Evolutionary conservation across 2,888 invertebrate species (phyloP).

Genomic region (Papilio elwesi): DNA sequence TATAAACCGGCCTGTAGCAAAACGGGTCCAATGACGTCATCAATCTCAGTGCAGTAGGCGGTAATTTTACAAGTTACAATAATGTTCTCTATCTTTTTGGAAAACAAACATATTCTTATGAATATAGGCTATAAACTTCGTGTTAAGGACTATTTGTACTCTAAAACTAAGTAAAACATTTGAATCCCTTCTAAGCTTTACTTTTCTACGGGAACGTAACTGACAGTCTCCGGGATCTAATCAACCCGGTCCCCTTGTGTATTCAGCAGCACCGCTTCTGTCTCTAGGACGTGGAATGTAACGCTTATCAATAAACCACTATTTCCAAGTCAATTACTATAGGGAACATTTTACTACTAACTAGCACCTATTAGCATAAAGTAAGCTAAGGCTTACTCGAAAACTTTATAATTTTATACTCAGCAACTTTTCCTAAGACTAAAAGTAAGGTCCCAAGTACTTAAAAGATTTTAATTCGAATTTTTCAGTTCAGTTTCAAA

Average conservation of each 20-base stretch:
- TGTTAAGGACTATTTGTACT: slow-evolving; percentile 73
- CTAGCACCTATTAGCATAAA: slow-evolving; percentile 78
- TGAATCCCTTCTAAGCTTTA: slow-evolving; percentile 76
- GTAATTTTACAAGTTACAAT: slow-evolving; percentile 44
- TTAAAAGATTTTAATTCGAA: slow-evolving; percentile 45
- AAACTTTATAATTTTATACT: slow-evolving; percentile 83
- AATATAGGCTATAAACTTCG: slow-evolving; percentile 78
- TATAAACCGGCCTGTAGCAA: slow-evolving; percentile 11
- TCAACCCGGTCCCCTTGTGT: slow-evolving; percentile 52
- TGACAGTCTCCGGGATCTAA: slow-evolving; percentile 61
- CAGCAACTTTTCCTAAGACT: slow-evolving; percentile 75
- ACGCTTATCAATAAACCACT: slow-evolving; percentile 81
- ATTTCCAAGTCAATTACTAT: slow-evolving; percentile 93
- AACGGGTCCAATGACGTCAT: slow-evolving; percentile 36
- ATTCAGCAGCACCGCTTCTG: slow-evolving; percentile 61
- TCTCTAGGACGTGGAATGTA: slow-evolving; percentile 50
- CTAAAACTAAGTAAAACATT: slow-evolving; percentile 64
- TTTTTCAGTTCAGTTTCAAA: slow-evolving; percentile 34
- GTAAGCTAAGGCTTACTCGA: slow-evolving; percentile 81
- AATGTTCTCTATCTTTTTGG: slow-evolving; percentile 44
- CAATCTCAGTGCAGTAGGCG: slow-evolving; percentile 56
- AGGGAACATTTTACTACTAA: slow-evolving; percentile 90
- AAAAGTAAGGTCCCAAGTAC: slow-evolving; percentile 67
- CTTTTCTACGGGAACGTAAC: slow-evolving; percentile 75
- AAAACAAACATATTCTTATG: slow-evolving; percentile 77